A percentile compares a stretch with the other conserved stretches of the same genome.
These are phyloP conservation scores for Sebastes oblongus DNA, from an alignment of 2,797 vertebrate genomes.

Conservation along the genomic window DNA sequence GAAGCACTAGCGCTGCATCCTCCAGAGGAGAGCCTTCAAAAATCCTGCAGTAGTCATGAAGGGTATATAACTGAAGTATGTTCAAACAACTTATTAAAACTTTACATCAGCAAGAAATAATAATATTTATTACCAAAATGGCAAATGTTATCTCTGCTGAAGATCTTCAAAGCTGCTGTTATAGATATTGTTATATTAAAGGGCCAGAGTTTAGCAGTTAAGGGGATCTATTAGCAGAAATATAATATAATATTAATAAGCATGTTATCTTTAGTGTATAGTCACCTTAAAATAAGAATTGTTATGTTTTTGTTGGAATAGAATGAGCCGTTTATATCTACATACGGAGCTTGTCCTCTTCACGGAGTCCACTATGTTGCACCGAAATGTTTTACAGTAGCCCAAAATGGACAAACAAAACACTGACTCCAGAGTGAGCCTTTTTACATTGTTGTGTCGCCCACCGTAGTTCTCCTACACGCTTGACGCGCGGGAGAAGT, in stretches of 20 bases:
- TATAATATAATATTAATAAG: background rate
- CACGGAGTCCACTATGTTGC: too few relatives aligned
- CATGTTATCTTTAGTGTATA: background rate
- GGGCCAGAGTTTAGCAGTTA: background rate
- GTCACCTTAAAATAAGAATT: background rate
- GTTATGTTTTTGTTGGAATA: accelerated
- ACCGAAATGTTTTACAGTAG: background rate
- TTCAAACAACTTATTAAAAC: background rate
- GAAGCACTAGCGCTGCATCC: background rate
- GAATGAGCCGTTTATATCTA: background rate
- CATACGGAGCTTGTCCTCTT: background rate
- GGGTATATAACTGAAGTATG: background rate
- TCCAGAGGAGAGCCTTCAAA: constrained; percentile 1
- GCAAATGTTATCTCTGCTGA: background rate
- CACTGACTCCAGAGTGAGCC: too few relatives aligned
- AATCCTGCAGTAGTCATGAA: background rate
- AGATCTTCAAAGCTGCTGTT: background rate
- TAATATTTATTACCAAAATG: background rate
- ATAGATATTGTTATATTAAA: background rate
- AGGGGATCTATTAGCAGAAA: background rate
- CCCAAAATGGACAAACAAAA: too few relatives aligned
- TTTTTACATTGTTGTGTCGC: background rate
- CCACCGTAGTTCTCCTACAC: background rate
- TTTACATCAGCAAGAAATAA: background rate
- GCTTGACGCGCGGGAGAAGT: background rate